Base-by-base conservation (phyloP, 2,113 vertebrate genomes). In the Opisthocomus hoazin region DNA sequence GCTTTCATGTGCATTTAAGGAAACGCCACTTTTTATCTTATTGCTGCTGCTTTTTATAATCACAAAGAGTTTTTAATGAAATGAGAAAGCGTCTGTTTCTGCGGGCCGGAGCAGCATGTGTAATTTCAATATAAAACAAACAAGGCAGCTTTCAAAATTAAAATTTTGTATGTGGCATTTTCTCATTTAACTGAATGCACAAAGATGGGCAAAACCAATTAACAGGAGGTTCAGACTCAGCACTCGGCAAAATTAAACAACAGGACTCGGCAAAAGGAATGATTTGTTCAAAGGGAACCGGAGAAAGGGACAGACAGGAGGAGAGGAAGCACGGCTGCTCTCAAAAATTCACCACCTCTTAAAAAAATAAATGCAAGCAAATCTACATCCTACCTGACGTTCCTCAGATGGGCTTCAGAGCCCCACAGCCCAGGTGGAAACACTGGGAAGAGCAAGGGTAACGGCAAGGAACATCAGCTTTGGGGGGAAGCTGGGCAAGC, bases 91-190 rank as follows among this genome's bases (percentile, higher is more conserved):
- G 94, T 96, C 97, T 98, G 95, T 98, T 98, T 98, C 96, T 89
- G 94, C 87, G 27, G 97, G 96, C 96, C 48, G 57, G 68, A 90
- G 91, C 82, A 23, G 97, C 86, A 56, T 65, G 85, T 94, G 96
- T 95, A 96, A 97, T 98, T 97, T 97, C 97, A 98, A 97, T 97
- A 96, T 97, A 98, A 98, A 98, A 98, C 98, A 98, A 98, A 98
- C 97, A 98, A 97, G 97, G 95, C 95, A 6, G 87, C 96, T 98
- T 98, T 98, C 97, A 97, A 97, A 98, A 98, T 98, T 96, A 97
- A 98, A 97, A 97, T 98, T 97, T 97, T 96, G 95, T 96, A 95
- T 97, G 97, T 94, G 96, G 97, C 96, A 78, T 97, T 98, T 98
- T 97, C 96, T 97, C 97, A 84, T 97, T 97, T 97, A 98, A 97